Evolutionary conservation across 2,797 vertebrate genomes (phyloP).

Genomic region (Triplophysa yarkandensis): DNA sequence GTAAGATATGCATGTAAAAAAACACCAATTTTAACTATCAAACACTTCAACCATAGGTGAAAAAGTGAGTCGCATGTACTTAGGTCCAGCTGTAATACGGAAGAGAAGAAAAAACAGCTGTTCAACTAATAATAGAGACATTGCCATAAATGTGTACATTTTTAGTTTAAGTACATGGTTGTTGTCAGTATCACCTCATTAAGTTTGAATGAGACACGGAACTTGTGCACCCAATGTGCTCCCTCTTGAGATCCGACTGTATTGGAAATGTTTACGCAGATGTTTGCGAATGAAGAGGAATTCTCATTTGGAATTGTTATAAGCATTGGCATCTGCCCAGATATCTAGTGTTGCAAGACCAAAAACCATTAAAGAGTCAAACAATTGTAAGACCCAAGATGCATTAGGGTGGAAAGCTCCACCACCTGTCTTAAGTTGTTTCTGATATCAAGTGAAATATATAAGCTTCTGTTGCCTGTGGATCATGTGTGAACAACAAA

Average conservation of each 20-base stretch:
- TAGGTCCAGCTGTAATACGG: background rate
- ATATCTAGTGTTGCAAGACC: background rate
- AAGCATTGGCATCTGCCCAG: constrained; percentile 5
- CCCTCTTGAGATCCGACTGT: background rate
- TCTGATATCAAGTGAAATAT: constrained; percentile 29
- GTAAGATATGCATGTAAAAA: too few relatives aligned
- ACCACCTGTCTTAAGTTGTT: constrained; percentile 44
- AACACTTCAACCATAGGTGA: background rate
- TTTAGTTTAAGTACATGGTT: background rate
- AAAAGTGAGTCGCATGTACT: background rate
- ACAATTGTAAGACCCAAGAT: constrained; percentile 37
- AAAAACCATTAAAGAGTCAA: constrained; percentile 13
- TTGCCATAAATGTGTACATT: background rate
- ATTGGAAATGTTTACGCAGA: constrained; percentile 1
- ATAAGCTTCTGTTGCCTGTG: constrained; percentile 44
- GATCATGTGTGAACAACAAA: background rate
- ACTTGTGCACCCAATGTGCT: background rate
- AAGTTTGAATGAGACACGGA: background rate
- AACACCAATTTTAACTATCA: too few relatives aligned
- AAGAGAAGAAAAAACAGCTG: background rate
- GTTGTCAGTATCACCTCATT: constrained; percentile 10
- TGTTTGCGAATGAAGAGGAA: background rate
- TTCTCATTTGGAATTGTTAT: background rate
- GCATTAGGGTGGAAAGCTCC: background rate
- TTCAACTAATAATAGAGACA: background rate